A percentile compares a stretch with the other conserved stretches of the same genome.
These are phyloP conservation scores for Cremastinae sp. DNA, from an alignment of 2,888 invertebrate genomes.

Conservation along the genomic window DNA sequence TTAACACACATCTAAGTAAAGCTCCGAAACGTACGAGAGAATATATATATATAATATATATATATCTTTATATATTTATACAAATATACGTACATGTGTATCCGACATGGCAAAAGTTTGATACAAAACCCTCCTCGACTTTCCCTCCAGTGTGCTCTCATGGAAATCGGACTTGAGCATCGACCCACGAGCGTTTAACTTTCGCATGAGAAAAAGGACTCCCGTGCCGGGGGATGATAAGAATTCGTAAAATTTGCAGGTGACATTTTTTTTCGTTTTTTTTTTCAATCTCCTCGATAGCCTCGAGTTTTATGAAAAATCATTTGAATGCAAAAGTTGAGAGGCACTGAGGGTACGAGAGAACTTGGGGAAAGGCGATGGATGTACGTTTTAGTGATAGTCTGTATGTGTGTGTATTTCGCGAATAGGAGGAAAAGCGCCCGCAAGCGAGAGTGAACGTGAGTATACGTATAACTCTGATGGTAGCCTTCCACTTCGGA, in stretches of 20 bases:
- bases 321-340: slow-evolving; percentile 53
- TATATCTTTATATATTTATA: slow-evolving; percentile 1
- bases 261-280: too few species aligned
- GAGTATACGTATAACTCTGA: slow-evolving; percentile 57
- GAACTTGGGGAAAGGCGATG: slow-evolving; percentile 33
- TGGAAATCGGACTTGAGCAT: slow-evolving; percentile 1
- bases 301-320: slow-evolving; percentile 14
- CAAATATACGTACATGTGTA: slow-evolving; percentile 12
- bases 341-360: slow-evolving; percentile 63
- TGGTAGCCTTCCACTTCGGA: slow-evolving; percentile 39
- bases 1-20: neutral
- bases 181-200: neutral
- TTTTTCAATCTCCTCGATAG: neutral
- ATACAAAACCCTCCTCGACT: slow-evolving; percentile 20
- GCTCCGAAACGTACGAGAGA: neutral
- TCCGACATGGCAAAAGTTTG: slow-evolving; percentile 13
- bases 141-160: slow-evolving; percentile 27
- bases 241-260: too few species aligned
- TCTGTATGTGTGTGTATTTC: slow-evolving; percentile 19
- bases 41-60: neutral
- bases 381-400: neutral
- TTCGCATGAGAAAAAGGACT: neutral
- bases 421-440: slow-evolving; percentile 55
- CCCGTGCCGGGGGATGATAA: too few species aligned
- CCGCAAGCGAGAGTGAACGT: slow-evolving; percentile 63